phyloP scores from a whole-genome alignment of 2,888 invertebrate genomes.

The Coenonympha glycerion region DNA sequence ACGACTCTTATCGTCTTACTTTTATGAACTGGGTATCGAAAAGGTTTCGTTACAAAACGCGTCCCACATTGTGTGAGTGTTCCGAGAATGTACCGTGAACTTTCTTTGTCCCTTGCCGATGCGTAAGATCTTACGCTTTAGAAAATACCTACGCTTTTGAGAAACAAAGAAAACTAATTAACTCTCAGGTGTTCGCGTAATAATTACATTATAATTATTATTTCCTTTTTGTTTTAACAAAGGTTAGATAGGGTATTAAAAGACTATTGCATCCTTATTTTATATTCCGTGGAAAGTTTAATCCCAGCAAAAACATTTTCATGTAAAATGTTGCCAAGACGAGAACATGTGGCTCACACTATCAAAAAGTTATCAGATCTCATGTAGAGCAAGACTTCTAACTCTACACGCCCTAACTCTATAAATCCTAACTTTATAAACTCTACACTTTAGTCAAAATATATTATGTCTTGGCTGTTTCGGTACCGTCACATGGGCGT shows the following conservation, averaged over 20 bases:
- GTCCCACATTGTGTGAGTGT: constrained; percentile 64
- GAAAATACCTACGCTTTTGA: neutral
- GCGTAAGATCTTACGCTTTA: neutral
- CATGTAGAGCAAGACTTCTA: no score
- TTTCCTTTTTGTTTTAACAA: neutral
- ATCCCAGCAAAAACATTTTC: no score
- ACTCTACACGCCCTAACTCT: no score
- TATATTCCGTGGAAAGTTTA: no score
- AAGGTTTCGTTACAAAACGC: constrained; percentile 64
- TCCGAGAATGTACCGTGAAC: constrained; percentile 57
- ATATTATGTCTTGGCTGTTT: no score
- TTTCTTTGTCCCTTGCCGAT: constrained; percentile 36
- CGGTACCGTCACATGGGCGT: no score
- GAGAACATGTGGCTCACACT: no score
- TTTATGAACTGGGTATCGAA: constrained; percentile 69
- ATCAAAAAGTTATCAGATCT: no score
- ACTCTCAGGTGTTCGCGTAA: neutral
- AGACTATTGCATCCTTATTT: no score
- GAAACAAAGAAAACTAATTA: constrained; percentile 3
- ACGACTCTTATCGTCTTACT: constrained; percentile 68
- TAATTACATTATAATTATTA: neutral
- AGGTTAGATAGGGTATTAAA: neutral
- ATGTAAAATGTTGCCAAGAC: no score
- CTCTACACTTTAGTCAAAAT: no score
- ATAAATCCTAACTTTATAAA: no score